phyloP scores from a whole-genome alignment of 2,888 invertebrate species.

The Apotomis turbidana region DNA sequence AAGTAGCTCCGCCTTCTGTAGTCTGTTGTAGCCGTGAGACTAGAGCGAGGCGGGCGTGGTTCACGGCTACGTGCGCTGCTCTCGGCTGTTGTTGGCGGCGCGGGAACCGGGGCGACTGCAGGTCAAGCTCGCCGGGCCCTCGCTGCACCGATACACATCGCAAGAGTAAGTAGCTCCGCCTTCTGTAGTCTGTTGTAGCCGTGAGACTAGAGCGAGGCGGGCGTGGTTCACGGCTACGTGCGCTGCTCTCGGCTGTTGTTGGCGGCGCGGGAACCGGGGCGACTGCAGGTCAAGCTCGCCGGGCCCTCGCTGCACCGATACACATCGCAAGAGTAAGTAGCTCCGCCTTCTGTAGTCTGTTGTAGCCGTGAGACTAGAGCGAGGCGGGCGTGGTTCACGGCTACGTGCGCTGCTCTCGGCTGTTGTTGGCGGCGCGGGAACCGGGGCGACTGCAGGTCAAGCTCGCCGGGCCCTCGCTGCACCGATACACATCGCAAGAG shows the following conservation, averaged over 20 bases:
- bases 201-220: constrained; percentile 93
- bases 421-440: constrained; percentile 90
- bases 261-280: constrained; percentile 86
- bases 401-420: constrained; percentile 89
- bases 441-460: constrained; percentile 88
- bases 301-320: constrained; percentile 91
- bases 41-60: too few species aligned
- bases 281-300: constrained; percentile 90
- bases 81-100: constrained; percentile 88
- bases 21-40: too few species aligned
- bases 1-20: constrained; percentile 54
- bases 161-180: constrained; percentile 84
- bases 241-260: constrained; percentile 92
- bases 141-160: constrained; percentile 85
- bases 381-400: too few species aligned
- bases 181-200: constrained; percentile 59
- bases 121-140: constrained; percentile 93
- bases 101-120: constrained; percentile 87
- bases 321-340: constrained; percentile 86
- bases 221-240: constrained; percentile 92
- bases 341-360: background rate
- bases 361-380: too few species aligned
- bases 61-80: too few species aligned
- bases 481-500: constrained; percentile 86
- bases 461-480: constrained; percentile 92